These are phyloP conservation scores for Agapornis roseicollis DNA, from an alignment of 2,113 vertebrate genomes.

Conservation along the genomic window DNA sequence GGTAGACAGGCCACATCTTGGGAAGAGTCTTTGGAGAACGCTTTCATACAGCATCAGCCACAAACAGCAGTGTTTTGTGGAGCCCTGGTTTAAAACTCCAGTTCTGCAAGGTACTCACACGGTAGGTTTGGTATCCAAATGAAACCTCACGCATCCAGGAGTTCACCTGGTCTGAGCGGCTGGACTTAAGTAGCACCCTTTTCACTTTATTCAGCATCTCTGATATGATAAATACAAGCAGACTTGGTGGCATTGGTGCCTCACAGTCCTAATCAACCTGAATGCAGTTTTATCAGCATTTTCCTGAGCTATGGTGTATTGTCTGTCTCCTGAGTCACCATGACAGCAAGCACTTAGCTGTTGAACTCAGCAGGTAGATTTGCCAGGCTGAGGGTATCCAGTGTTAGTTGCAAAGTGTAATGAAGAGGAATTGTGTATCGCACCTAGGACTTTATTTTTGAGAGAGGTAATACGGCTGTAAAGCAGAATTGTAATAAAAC, in stretches of 20 bases:
- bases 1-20: neutral
- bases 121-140: neutral
- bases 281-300: neutral
- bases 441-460: neutral
- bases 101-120: neutral
- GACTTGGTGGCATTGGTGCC: neutral
- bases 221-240: neutral
- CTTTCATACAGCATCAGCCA: neutral
- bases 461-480: neutral
- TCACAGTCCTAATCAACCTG: neutral
- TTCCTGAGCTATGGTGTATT: rapidly evolving
- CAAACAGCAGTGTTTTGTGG: neutral
- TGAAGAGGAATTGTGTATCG: neutral
- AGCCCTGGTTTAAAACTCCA: neutral
- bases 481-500: neutral
- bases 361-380: rapidly evolving
- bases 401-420: neutral
- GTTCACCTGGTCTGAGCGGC: neutral
- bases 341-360: too few species aligned
- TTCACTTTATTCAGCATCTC: neutral
- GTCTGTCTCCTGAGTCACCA: neutral
- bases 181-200: neutral
- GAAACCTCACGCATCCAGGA: neutral
- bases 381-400: neutral
- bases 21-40: neutral